These are phyloP conservation scores for Sebastes oblongus DNA, from an alignment of 2,797 vertebrate genomes.

Conservation along the genomic window DNA sequence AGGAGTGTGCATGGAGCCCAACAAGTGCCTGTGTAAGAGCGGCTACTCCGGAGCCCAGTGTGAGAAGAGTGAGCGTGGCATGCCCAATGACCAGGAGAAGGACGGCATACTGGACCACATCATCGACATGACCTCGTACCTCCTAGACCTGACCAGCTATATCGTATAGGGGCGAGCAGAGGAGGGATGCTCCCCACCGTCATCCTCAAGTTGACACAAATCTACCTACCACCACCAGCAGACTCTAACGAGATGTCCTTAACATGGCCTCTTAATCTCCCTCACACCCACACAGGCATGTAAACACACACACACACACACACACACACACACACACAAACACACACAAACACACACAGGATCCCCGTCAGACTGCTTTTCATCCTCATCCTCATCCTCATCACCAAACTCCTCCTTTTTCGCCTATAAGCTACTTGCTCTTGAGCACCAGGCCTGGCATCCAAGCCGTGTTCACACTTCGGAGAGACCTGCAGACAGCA, in stretches of 20 bases:
- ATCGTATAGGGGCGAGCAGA: slow-evolving; percentile 89
- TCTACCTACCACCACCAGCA: slow-evolving; percentile 78
- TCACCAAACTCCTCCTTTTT: slow-evolving; percentile 53
- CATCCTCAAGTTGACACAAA: slow-evolving; percentile 66
- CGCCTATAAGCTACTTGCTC: slow-evolving; percentile 76
- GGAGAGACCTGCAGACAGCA: slow-evolving; percentile 59
- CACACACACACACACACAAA: slow-evolving; percentile 17
- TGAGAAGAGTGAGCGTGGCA: slow-evolving; percentile 92
- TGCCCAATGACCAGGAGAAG: slow-evolving; percentile 86
- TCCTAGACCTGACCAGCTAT: slow-evolving; percentile 97
- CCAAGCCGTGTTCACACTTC: slow-evolving; percentile 69
- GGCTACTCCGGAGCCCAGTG: slow-evolving; percentile 94
- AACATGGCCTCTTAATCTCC: slow-evolving; percentile 54
- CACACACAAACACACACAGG: slow-evolving; percentile 17
- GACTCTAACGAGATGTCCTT: slow-evolving; percentile 66
- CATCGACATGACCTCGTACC: slow-evolving; percentile 98
- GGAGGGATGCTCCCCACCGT: slow-evolving; percentile 49
- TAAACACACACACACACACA: slow-evolving; percentile 18
- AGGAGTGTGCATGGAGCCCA: slow-evolving; percentile 94
- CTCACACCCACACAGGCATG: slow-evolving; percentile 48
- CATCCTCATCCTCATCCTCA: slow-evolving; percentile 50
- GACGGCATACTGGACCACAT: slow-evolving; percentile 98
- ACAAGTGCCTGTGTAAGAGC: slow-evolving; percentile 97
- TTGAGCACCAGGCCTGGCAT: slow-evolving; percentile 72
- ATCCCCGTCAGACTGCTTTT: slow-evolving; percentile 59